These are phyloP conservation scores for Oryzias melastigma DNA, from an alignment of 2,113 vertebrate species.

Conservation along the genomic window DNA sequence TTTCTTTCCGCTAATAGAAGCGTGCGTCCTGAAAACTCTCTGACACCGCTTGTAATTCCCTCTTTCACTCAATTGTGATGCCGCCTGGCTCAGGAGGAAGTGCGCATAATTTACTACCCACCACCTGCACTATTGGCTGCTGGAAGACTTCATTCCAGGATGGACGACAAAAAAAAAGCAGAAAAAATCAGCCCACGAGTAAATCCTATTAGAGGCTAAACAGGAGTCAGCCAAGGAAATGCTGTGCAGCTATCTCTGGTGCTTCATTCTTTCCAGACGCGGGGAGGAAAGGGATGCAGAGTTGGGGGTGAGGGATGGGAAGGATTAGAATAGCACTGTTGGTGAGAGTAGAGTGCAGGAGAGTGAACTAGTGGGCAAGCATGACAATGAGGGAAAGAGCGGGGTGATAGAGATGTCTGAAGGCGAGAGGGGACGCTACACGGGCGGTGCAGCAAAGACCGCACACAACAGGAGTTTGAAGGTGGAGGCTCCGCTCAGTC, in stretches of 20 bases:
- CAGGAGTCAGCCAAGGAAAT: conserved; percentile 52
- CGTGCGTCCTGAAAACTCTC: conserved; percentile 12
- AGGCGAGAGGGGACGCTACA: conserved; percentile 5
- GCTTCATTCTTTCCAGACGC: conserved; percentile 31
- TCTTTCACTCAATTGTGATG: conserved; percentile 31
- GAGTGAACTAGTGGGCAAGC: conserved; percentile 31
- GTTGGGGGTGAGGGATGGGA: not conserved
- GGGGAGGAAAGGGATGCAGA: conserved; percentile 12
- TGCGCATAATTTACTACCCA: conserved; percentile 69
- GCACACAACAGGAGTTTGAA: conserved; percentile 30
- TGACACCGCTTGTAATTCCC: conserved; percentile 9
- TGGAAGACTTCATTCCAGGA: conserved; percentile 61
- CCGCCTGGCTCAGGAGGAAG: conserved; percentile 55
- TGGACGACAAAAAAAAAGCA: conserved; percentile 49
- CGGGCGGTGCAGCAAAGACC: conserved; percentile 12
- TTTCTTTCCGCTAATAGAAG: conserved; percentile 18
- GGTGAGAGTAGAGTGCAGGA: conserved; percentile 18
- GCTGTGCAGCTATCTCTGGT: conserved; percentile 31
- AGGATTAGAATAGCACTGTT: conserved; percentile 18
- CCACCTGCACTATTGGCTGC: conserved; percentile 62
- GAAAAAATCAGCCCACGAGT: conserved; percentile 49
- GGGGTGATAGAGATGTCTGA: conserved; percentile 18
- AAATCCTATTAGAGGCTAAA: conserved; percentile 70
- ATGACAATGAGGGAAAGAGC: conserved; percentile 17
- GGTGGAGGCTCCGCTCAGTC: conserved; percentile 36